A percentile compares a stretch with the other conserved stretches of the same genome.
Conservation (phyloP, 1,140 invertebrate species). For the Aethina tumida region DNA sequence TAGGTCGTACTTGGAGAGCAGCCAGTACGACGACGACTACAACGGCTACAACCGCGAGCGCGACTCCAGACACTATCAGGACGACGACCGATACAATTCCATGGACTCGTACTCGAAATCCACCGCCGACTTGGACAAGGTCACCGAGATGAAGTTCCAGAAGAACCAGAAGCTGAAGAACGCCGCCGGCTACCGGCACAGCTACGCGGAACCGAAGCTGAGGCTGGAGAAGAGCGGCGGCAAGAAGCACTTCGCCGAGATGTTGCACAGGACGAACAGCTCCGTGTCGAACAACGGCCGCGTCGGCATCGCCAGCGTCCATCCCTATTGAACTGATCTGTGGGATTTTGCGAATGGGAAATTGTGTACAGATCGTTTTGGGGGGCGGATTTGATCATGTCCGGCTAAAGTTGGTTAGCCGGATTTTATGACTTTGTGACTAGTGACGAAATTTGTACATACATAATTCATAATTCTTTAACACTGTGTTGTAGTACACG, state of each 20-base stretch:
- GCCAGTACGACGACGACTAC: slow-evolving; percentile 13
- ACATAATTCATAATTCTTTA: slow-evolving; percentile 1
- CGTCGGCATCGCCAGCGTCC: slow-evolving; percentile 36
- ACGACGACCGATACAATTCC: slow-evolving; percentile 12
- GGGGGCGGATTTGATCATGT: not conserved
- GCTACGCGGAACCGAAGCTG: slow-evolving; percentile 39
- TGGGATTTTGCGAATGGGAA: slow-evolving; percentile 2
- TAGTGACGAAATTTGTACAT: slow-evolving; percentile 1
- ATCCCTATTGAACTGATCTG: slow-evolving; percentile 28
- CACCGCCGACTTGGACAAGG: slow-evolving; percentile 23
- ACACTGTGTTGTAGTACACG: not conserved
- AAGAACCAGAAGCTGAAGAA: slow-evolving; percentile 28
- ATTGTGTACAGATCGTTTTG: not conserved
- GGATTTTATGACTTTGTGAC: not conserved
- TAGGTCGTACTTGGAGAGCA: slow-evolving; percentile 33
- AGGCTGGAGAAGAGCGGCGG: slow-evolving; percentile 20
- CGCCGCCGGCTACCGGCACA: slow-evolving; percentile 40
- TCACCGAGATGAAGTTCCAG: slow-evolving; percentile 19
- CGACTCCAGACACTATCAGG: slow-evolving; percentile 20
- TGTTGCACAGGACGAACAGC: slow-evolving; percentile 34
- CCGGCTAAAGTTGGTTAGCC: not conserved
- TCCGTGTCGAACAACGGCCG: slow-evolving; percentile 31
- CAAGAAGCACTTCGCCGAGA: slow-evolving; percentile 29
- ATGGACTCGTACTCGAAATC: slow-evolving; percentile 24
- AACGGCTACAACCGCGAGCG: slow-evolving; percentile 9